phyloP scores from a whole-genome alignment of 2,797 vertebrate species.

The Enteromius viviparus region DNA sequence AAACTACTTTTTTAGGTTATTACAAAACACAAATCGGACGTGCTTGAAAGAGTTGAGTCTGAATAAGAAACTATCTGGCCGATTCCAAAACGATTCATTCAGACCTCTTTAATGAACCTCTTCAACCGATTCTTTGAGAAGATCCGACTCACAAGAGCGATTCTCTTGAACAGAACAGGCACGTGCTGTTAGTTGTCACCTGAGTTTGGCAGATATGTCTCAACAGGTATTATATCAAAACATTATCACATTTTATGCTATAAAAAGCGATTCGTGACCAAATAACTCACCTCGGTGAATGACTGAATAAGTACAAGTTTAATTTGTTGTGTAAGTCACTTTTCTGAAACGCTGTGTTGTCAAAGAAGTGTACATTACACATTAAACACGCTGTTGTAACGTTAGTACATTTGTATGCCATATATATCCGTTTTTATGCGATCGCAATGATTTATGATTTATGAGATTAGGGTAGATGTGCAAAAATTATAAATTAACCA shows the following conservation, averaged over 20 bases:
- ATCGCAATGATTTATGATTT: not conserved
- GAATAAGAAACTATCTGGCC: not conserved
- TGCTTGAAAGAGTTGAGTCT: too few species aligned
- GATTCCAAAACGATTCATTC: not conserved
- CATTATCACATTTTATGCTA: not conserved
- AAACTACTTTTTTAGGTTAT: not conserved
- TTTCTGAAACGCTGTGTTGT: not conserved
- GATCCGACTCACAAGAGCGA: not conserved
- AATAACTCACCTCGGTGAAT: not conserved
- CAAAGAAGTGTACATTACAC: not conserved
- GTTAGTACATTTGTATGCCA: too few species aligned
- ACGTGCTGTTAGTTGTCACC: not conserved
- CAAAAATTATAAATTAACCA: not conserved
- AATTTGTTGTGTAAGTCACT: not conserved
- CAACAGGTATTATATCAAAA: slow-evolving; percentile 25
- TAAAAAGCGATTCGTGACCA: not conserved
- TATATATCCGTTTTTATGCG: not conserved
- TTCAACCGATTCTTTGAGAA: slow-evolving; percentile 8
- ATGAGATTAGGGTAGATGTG: not conserved
- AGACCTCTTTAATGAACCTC: not conserved
- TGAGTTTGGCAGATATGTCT: not conserved
- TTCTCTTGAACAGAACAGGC: not conserved
- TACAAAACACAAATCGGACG: not conserved
- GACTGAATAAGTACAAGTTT: not conserved
- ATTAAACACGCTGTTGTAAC: not conserved